Evolutionary conservation across 2,113 vertebrate species (phyloP), one percentile per base, ranked within the genome.

Genomic region (Xiphorhynchus elegans): DNA sequence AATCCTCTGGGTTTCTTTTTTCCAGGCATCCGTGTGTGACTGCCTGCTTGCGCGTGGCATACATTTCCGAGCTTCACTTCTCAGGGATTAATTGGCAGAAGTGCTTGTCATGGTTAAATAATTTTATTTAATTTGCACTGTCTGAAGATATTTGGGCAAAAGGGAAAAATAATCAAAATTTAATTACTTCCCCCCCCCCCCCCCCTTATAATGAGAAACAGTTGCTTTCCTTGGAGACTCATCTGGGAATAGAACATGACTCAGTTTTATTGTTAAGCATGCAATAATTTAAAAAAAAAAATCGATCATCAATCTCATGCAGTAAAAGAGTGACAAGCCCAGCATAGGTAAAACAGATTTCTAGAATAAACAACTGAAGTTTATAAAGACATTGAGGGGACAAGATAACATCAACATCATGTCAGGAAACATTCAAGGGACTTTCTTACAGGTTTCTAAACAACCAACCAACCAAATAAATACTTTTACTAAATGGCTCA

Each of bases 101-200:
- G 79, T 81, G 92, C 64, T 87, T 96, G 70, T 63, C 90, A 84
- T 46, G 74, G 53, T 96, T 98, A 97, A 80, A 92, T 95, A 97
- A 96, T 89, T 87, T 90, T 93, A 91, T 68, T 90, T 93, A 96
- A 95, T 75, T 95, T 96, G 59, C 63, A 93, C 77, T 19, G 35
- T 87, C 86, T 91, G 93, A 97, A 95, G 67, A 77, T 93, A 95
- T 95, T 97, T 96, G 86, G 53, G 76, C 40, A 94, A 95, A 97
- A 93, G 79, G 85, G n/a, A 95, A 98, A 95, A 97, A 96, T 94
- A 97, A 97, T 96, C 95, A 95, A 94, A 91, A 94, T 92, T 96
- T 96, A 97, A 97, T 96, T 95, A 94, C 35, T 75, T 81, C 7
- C 44, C 18, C 1, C 1, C 42, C 42, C 17, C 1, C 1, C 9